Base-by-base conservation (phyloP, 2,797 vertebrate genomes). In the Kryptolebias ocellatus region DNA sequence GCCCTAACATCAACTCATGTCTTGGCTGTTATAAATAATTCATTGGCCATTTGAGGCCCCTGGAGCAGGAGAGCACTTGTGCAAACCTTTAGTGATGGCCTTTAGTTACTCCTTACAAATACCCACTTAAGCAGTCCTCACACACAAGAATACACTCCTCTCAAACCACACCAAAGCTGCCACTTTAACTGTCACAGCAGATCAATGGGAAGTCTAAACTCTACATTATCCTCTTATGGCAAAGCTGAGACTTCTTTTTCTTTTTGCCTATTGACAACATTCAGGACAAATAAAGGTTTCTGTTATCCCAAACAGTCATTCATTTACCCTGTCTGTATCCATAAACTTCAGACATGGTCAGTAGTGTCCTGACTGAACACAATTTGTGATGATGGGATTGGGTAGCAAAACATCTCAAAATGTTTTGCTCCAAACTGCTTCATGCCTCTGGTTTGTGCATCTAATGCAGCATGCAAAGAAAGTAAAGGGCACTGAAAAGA, bases 1-100 rank as follows among this genome's bases (percentile, higher is more conserved):
- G 74, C 72, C 73, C 88, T 70, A 81, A 81, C 80, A 90, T 87
- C 83, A 85, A 84, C 85, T 86, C 87, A 80, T 88, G 86, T 83
- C 82, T 78, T 83, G 66, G 62, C 74, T 81, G 79, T 79, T 87
- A 92, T 92, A 83, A 92, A 93, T 93, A 90, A 93, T 93, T 93
- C 79, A 93, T 91, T 83, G 87, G 85, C 81, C 88, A 91, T 90
- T 92, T 88, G 90, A 92, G 90, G 88, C 85, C 86, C 88, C 83
- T 55, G 55, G 79, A 87, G 84, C 83, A 80, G 70, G 76, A 58
- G 85, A 89, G 86, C 79, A 83, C 84, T 90, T 91, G 88, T 81
- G 82, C 27, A 58, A 83, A 75, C 79, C 88, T 89, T 91, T 87
- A 83, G 80, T 79, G 86, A 86, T 81, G 87, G 85, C 82, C 80